phyloP scores from a whole-genome alignment of 2,113 vertebrate genomes.

The Polypterus senegalus region DNA sequence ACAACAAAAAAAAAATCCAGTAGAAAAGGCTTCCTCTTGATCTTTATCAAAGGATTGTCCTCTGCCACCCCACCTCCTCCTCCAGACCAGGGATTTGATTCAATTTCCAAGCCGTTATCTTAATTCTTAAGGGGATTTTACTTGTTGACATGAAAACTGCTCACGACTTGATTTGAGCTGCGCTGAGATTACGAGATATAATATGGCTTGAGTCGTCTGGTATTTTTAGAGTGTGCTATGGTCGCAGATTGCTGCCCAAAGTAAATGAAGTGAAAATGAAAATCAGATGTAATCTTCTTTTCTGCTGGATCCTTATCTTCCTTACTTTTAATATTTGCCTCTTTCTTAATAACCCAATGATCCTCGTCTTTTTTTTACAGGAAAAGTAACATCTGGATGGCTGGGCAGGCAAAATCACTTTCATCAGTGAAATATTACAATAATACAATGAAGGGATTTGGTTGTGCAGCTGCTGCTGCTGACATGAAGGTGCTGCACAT shows the following conservation, averaged over 20 bases:
- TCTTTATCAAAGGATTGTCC: slow-evolving; percentile 35
- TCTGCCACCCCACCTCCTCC: slow-evolving; percentile 10
- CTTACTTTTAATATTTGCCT: slow-evolving; percentile 30
- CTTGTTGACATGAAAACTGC: slow-evolving; percentile 22
- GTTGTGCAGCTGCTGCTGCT: too few relatives aligned
- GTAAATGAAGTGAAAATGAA: slow-evolving; percentile 11
- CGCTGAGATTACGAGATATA: slow-evolving; percentile 43
- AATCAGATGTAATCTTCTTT: slow-evolving; percentile 33
- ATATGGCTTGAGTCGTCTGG: slow-evolving; percentile 34
- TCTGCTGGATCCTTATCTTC: slow-evolving; percentile 26
- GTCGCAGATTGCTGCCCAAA: slow-evolving; percentile 23
- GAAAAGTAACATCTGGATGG: slow-evolving; percentile 18
- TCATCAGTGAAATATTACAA: slow-evolving; percentile 26
- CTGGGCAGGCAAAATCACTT: slow-evolving; percentile 18
- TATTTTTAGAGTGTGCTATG: slow-evolving; percentile 24
- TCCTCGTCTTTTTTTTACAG: slow-evolving; percentile 13
- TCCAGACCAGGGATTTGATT: slow-evolving; percentile 39
- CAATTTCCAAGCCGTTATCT: slow-evolving; percentile 38
- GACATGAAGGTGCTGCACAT: too few relatives aligned
- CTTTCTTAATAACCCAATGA: slow-evolving; percentile 29
- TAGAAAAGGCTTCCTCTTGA: slow-evolving; percentile 25
- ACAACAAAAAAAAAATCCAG: slow-evolving; percentile 2
- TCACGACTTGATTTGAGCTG: slow-evolving; percentile 29
- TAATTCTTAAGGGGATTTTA: slow-evolving; percentile 49
- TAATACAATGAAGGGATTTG: slow-evolving; percentile 26